Evolutionary conservation across 2,888 invertebrate species (phyloP), one percentile per base, ranked within the genome.

Genomic region (Tetranychus truncatus): DNA sequence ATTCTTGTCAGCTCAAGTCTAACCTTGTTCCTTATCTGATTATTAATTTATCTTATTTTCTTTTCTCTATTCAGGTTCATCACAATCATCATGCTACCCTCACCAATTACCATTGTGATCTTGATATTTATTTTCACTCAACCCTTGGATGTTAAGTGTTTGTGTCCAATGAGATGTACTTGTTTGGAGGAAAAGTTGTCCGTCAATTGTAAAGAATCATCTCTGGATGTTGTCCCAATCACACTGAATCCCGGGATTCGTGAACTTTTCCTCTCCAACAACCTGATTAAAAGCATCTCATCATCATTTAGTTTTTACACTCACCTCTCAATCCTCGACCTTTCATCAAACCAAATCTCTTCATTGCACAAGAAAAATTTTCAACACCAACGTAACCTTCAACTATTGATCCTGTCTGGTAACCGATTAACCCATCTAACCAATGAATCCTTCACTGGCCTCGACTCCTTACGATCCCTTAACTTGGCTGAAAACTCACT

Each of bases 221-320:
- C 87, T 77, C 87, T 92, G 79, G 91, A 91, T 82, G 89, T 91
- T 80, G 90, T 92, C 75, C 92, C 92, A 77, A 91, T 92, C 80
- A 91, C 91, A 82, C 86, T 92, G 79, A 92, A 92, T 83, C 94
- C 94, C 67, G 80, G 81, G 66, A 79, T 84, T 74, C 79, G 80
- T 74, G 80, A 80, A 83, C 89, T 94, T 81, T 89, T 90, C 82
- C 87, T 94, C 76, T 89, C 89, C n/a, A 87, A 88, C 81, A 94
- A 94, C 83, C 87, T 88, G 79, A 91, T 95, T 81, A 86, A 87
- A 81, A 88, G 87, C 81, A 86, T 94, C 8, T 88, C 89, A 78
- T 89, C 89, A 82, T 88, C 90, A 24, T 87, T 92, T 81, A 87
- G 86, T 74, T 76, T 77, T 46, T 92, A 92, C 84, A 87, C 88